A percentile compares a stretch with the other conserved stretches of the same genome.
These are phyloP conservation scores for Zelleria hepariella DNA, from an alignment of 2,888 invertebrate species.

Conservation along the genomic window DNA sequence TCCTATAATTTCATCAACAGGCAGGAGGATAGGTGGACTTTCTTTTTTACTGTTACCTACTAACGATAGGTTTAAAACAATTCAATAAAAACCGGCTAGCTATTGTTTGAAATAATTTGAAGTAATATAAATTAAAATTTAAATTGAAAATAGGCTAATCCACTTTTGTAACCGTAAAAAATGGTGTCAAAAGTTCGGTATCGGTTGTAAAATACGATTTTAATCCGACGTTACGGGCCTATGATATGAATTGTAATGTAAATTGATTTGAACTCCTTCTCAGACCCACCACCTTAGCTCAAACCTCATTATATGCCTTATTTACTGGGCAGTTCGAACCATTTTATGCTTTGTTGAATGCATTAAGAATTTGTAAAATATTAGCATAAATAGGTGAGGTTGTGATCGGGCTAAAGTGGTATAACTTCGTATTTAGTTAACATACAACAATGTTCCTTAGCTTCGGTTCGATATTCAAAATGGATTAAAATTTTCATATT, in stretches of 20 bases:
- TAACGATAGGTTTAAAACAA: too few species aligned
- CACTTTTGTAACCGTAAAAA: background rate
- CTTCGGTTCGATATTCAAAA: background rate
- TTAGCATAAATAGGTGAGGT: background rate
- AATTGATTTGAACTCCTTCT: slow-evolving; percentile 1
- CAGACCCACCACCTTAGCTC: background rate
- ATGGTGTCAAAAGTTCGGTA: background rate
- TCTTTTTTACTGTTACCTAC: background rate
- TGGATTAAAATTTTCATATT: background rate
- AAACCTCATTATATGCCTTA: background rate
- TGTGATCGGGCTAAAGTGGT: background rate
- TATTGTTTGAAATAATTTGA: background rate
- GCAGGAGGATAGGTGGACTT: background rate
- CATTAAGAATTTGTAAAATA: background rate
- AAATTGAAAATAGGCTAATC: background rate
- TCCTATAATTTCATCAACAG: background rate
- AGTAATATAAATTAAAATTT: background rate
- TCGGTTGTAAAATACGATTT: background rate
- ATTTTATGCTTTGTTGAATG: background rate
- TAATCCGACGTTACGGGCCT: slow-evolving; percentile 1
- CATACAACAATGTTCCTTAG: background rate
- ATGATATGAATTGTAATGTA: slow-evolving; percentile 7
- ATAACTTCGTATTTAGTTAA: slow-evolving; percentile 3
- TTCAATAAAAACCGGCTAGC: too few species aligned
- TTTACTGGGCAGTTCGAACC: background rate